phyloP scores from a whole-genome alignment of 2,797 vertebrate genomes.

The Macropodus opercularis region DNA sequence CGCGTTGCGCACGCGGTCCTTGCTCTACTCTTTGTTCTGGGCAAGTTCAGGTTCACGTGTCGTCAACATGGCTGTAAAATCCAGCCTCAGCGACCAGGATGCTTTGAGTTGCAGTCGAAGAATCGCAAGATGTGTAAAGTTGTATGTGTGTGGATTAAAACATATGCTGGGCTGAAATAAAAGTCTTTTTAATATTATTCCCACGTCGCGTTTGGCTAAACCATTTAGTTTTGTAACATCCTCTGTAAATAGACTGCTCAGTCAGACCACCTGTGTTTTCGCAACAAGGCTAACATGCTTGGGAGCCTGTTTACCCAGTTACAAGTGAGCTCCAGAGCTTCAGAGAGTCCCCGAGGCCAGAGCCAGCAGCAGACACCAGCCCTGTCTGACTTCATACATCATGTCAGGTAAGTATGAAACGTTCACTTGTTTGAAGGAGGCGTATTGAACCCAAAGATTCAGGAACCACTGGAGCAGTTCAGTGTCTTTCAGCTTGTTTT shows the following conservation, averaged over 20 bases:
- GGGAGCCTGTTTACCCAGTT: constrained; percentile 73
- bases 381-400: constrained; percentile 65
- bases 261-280: too few species aligned
- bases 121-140: too few species aligned
- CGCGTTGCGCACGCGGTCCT: background rate
- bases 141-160: too few species aligned
- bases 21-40: constrained; percentile 55
- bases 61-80: constrained; percentile 36
- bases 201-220: too few species aligned
- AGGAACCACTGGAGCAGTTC: background rate
- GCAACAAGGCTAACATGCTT: constrained; percentile 70
- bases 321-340: constrained; percentile 55
- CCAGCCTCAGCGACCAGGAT: background rate
- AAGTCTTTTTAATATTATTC: too few species aligned
- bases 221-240: too few species aligned
- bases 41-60: constrained; percentile 21
- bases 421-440: too few species aligned
- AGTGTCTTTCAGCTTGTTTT: constrained; percentile 12
- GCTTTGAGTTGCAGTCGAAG: too few species aligned
- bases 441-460: background rate
- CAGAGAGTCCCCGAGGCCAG: constrained; percentile 34
- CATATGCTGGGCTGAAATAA: too few species aligned
- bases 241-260: too few species aligned
- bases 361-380: constrained; percentile 39
- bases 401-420: constrained; percentile 55